A percentile compares a stretch with the other conserved stretches of the same genome.
Evolutionary conservation across 1,140 invertebrate species (phyloP).

Genomic region (Achatina immaculata): DNA sequence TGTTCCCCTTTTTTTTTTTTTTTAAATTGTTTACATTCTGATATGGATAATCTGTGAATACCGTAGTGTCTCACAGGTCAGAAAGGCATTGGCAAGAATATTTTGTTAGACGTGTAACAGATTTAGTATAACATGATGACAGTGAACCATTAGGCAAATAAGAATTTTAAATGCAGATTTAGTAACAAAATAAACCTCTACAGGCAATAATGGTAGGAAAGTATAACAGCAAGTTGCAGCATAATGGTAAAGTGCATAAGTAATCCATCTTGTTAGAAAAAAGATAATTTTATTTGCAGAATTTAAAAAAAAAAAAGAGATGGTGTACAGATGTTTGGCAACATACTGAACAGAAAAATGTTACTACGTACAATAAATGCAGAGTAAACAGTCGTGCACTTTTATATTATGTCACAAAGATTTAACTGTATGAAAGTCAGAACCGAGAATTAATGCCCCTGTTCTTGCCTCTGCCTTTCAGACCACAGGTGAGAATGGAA

Average conservation of each 20-base stretch:
- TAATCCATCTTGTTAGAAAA: not conserved
- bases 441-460: conserved; percentile 8
- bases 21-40: too few species aligned
- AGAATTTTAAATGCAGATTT: not conserved
- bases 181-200: not conserved
- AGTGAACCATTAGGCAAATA: not conserved
- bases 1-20: too few species aligned
- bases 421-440: not conserved
- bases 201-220: not conserved
- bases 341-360: not conserved
- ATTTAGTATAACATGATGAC: not conserved
- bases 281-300: not conserved
- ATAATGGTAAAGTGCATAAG: not conserved
- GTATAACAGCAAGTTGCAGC: too few species aligned
- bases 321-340: not conserved
- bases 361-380: not conserved
- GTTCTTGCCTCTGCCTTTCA: conserved; percentile 37
- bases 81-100: conserved; percentile 24
- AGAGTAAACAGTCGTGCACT: not conserved
- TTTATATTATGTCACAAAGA: not conserved
- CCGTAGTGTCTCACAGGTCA: conserved; percentile 39
- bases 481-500: not conserved
- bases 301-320: not conserved
- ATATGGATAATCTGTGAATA: too few species aligned
- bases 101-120: not conserved